Evolutionary conservation across 2,113 vertebrate species (phyloP).

Genomic region (Colossoma macropomum): DNA sequence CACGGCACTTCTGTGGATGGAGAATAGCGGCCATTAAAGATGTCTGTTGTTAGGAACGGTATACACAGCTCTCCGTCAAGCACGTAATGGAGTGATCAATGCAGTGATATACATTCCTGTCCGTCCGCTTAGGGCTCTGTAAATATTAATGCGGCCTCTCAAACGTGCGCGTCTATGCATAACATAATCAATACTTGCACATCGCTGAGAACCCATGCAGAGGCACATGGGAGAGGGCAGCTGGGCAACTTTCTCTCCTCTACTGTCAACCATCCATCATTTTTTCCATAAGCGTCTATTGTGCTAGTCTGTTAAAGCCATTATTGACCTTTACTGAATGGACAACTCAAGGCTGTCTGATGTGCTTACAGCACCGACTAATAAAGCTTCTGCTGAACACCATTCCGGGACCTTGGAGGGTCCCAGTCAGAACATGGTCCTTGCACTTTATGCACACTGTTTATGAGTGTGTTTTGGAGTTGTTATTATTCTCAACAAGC

Average conservation of each 20-base stretch:
- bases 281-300: constrained; percentile 18
- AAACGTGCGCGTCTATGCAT: not conserved
- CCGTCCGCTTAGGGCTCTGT: constrained; percentile 21
- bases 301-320: constrained; percentile 13
- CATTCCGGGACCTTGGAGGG: not conserved
- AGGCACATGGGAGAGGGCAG: constrained; percentile 2
- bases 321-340: constrained; percentile 37
- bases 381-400: constrained; percentile 49
- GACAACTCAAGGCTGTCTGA: constrained; percentile 56
- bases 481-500: constrained; percentile 12
- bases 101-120: constrained; percentile 53
- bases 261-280: constrained; percentile 36
- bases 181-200: constrained; percentile 29
- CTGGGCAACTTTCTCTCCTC: constrained; percentile 3
- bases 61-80: constrained; percentile 42
- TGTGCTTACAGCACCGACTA: constrained; percentile 51
- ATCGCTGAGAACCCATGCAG: not conserved
- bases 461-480: not conserved
- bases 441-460: not conserved
- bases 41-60: constrained; percentile 43
- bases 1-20: not conserved
- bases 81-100: constrained; percentile 64
- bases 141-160: not conserved
- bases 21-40: constrained; percentile 40
- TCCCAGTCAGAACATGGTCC: not conserved